A percentile compares a stretch with the other conserved stretches of the same genome.
phyloP scores from a whole-genome alignment of 1,140 invertebrate genomes.

The Ganaspis sp. region DNA sequence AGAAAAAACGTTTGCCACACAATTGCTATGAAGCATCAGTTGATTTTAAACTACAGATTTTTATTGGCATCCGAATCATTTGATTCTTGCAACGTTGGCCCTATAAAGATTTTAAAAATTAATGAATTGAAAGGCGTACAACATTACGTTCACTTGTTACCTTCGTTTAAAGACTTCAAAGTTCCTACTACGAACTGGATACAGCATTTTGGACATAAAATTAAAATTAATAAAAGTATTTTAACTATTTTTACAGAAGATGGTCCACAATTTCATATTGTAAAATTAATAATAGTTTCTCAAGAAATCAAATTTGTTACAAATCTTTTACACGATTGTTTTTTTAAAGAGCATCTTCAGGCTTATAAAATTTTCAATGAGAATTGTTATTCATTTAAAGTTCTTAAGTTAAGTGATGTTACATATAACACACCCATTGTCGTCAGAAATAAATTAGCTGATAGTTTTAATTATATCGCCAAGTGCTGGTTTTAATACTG shows the following conservation, averaged over 20 bases:
- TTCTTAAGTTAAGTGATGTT: not conserved
- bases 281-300: not conserved
- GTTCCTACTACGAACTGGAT: not conserved
- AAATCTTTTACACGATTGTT: not conserved
- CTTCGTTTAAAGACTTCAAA: not conserved
- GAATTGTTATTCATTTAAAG: not conserved
- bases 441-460: not conserved
- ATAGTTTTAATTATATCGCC: slow-evolving; percentile 42
- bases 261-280: not conserved
- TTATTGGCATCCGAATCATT: not conserved
- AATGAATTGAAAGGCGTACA: not conserved
- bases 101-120: not conserved
- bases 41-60: slow-evolving; percentile 28
- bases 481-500: too few species aligned
- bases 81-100: not conserved
- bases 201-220: not conserved
- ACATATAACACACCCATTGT: not conserved
- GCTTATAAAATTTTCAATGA: not conserved
- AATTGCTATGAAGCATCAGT: slow-evolving; percentile 5
- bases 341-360: not conserved
- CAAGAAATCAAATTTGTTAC: not conserved
- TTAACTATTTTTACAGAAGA: not conserved
- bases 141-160: not conserved
- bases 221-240: not conserved
- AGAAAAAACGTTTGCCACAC: slow-evolving; percentile 7